Evolutionary conservation across 2,888 invertebrate species (phyloP), one percentile per base, ranked within the genome.

Genomic region (Leptinotarsa juncta): DNA sequence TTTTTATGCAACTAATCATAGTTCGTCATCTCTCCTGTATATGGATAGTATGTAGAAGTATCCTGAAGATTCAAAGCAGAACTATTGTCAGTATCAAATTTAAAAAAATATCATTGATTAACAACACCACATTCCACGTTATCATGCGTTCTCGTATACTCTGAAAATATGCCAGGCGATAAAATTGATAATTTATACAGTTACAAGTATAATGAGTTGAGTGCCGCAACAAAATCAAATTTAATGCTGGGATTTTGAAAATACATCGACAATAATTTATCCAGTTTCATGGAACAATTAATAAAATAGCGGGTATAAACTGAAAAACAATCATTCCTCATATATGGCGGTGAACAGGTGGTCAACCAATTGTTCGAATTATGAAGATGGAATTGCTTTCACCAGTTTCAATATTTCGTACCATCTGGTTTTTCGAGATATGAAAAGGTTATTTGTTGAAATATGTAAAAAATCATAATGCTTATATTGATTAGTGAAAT

Each of bases 111-210:
- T 50, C 14, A 14, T 51, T 51, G 32, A 32, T 10, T 32, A 32
- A 2, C 7, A 51, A 4, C 16, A 51, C 15, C 32, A 62, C 26
- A 62, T 62, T 32, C 26, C 32, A 62, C 62, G 16, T 26, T 32
- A 66, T 23, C 55, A 70, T 70, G 70, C 66, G 70, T 7, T 7
- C 32, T 32, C 32, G 32, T 60, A 67, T 50, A 16, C 49, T 65
- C 57, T 49, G 69, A 73, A 69, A 73, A 73, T 73, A 66, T 73
- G 55, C 49, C 70, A n/a, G 20, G 62, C 66, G 57, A 65, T 57
- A 57, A 73, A 73, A 68, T 53, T 65, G 42, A 73, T 73, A 73
- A 73, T 73, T 65, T 73, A 73, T 73, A 73, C 66, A 73, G 73
- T 57, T 66, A 73, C 65, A 66, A 66, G 70, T 66, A 66, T 65